A percentile compares a stretch with the other conserved stretches of the same genome.
Evolutionary conservation across 2,797 vertebrate species (phyloP).

Genomic region (Hippoglossus hippoglossus): DNA sequence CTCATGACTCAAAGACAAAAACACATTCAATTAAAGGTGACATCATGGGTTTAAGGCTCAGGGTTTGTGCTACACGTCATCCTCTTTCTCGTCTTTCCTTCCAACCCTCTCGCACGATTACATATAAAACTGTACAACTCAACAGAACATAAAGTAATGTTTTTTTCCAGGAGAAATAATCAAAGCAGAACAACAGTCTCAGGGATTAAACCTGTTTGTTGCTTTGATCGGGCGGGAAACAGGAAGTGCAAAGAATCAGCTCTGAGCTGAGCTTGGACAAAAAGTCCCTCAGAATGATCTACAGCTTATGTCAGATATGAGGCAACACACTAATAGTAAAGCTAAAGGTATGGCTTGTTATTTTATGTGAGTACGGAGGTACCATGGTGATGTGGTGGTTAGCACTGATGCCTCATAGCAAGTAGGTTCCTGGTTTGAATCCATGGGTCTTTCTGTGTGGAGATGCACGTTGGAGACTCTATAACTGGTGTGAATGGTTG

Average conservation of each 20-base stretch:
- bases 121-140: neutral
- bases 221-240: constrained; percentile 41
- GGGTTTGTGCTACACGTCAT: constrained; percentile 1
- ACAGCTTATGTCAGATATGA: constrained; percentile 17
- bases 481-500: too few relatives aligned
- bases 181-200: constrained; percentile 11
- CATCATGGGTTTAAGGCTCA: constrained; percentile 29
- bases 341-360: too few relatives aligned
- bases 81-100: constrained; percentile 7
- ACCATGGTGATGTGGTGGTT: too few relatives aligned
- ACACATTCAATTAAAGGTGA: constrained; percentile 39
- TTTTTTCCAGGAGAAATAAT: constrained; percentile 17
- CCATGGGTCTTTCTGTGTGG: too few relatives aligned
- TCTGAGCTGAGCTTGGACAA: constrained; percentile 6
- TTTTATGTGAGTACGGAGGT: too few relatives aligned
- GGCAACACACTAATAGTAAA: neutral
- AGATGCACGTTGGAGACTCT: too few relatives aligned
- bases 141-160: neutral
- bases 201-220: constrained; percentile 22
- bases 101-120: neutral
- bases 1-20: constrained; percentile 37
- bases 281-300: constrained; percentile 21
- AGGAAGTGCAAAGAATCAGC: constrained; percentile 32
- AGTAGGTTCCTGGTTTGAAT: too few relatives aligned
- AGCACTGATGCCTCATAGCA: too few relatives aligned